A percentile compares a stretch with the other conserved stretches of the same genome.
Conservation (phyloP, 2,113 vertebrate genomes). For the Melanerpes formicivorus region DNA sequence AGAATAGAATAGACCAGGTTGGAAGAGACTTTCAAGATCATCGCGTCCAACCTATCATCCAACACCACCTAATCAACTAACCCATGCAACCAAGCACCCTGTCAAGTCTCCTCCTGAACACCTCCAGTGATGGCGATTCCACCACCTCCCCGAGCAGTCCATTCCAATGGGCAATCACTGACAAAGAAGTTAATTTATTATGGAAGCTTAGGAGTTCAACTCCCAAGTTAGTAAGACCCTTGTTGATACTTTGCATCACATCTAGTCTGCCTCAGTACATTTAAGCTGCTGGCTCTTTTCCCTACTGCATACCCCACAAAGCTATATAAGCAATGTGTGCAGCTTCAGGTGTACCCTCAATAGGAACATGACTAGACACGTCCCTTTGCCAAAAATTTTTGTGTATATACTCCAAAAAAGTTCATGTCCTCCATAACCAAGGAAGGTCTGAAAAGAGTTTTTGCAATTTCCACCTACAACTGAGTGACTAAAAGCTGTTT, state of each 20-base stretch:
- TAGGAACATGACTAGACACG: not conserved
- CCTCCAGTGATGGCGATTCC: too few species aligned
- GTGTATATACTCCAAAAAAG: not conserved
- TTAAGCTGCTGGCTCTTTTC: not conserved
- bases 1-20: too few species aligned
- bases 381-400: not conserved
- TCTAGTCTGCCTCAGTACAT: not conserved
- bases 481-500: not conserved
- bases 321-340: not conserved
- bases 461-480: not conserved
- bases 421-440: not conserved
- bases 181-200: rapidly evolving
- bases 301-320: not conserved
- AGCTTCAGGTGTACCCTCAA: not conserved
- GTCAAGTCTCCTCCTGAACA: too few species aligned
- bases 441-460: not conserved
- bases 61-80: too few species aligned
- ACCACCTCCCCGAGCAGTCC: too few species aligned
- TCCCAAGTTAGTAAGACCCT: not conserved
- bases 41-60: too few species aligned
- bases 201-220: not conserved
- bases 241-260: not conserved
- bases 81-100: too few species aligned
- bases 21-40: too few species aligned
- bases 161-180: not conserved